Evolutionary conservation across 30 jellyfish, hydroid and myxozoan species (phyloP), one percentile per base, ranked within the genome.

Genomic region (Cassiopea andromeda): DNA sequence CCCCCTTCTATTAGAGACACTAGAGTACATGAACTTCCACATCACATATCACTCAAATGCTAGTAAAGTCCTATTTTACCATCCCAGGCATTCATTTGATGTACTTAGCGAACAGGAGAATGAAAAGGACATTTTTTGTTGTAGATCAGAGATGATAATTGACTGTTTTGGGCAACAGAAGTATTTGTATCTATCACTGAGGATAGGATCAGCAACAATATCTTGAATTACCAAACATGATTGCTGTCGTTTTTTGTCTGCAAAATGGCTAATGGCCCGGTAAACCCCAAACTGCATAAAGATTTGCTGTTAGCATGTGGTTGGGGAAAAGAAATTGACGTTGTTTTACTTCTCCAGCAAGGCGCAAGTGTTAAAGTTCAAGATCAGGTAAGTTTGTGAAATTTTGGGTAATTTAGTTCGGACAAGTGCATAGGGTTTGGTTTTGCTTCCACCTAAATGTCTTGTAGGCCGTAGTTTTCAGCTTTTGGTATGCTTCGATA

Each of bases 341-440:
- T 93, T 61, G 92, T 89, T 8, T 59, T 93, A 7, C 89, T 93
- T 38, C 84, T 93, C 71, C 98, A 93, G 77, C 98, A 93, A 89
- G 98, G 98, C n/a, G 98, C 97, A 50, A 93, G 98, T 78, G 97
- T 93, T 27, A 89, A 96, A 46, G 98, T 93, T 12, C 98, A 93
- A 89, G 98, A 93, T 83, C 98, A 93, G 94, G 98, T 93, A 64
- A 9, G 8, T 64, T 18, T 38, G 73, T 46, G 0, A 3, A 54
- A 54, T 10, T 82, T 44, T 81, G 17, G 1, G 9, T 3, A 0
- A 2, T 85, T 17, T 46, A 14, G 92, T 72, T 69, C 38, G 38
- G 38, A 27, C 38, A 27, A 27, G 38, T 27, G 38, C 0, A 27
- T 27, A 0, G 38, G 38, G 38, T 0, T 27, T 27, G 38, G 38